phyloP scores from a whole-genome alignment of 1,140 invertebrate genomes.

The Patella vulgata region DNA sequence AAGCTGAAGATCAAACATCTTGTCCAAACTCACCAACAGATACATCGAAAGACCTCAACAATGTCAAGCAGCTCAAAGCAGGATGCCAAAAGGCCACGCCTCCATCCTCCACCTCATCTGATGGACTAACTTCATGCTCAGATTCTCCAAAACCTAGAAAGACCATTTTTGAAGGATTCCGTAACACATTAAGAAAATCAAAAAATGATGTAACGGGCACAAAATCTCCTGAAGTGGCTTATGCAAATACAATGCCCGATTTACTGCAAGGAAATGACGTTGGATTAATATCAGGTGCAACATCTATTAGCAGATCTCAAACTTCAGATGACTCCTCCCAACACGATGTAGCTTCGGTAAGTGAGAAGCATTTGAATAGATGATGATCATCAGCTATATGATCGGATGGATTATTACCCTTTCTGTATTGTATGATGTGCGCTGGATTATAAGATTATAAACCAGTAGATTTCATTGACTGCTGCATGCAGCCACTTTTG shows the following conservation, averaged over 20 bases:
- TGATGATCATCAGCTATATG: constrained; percentile 18
- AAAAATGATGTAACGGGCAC: constrained; percentile 40
- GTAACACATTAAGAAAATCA: constrained; percentile 70
- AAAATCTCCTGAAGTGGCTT: constrained; percentile 23
- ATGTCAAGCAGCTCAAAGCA: constrained; percentile 6
- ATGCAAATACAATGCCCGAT: constrained; percentile 42
- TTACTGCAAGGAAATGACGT: constrained; percentile 32
- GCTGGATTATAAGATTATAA: too few species aligned
- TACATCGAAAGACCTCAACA: constrained; percentile 28
- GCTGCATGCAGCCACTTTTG: too few species aligned
- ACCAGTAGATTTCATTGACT: too few species aligned
- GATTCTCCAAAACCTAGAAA: constrained; percentile 58
- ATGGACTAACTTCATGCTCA: constrained; percentile 19
- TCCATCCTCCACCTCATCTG: constrained; percentile 4
- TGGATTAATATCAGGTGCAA: constrained; percentile 16
- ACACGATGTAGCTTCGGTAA: constrained; percentile 9
- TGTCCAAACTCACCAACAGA: constrained; percentile 54
- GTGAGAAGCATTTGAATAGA: constrained; percentile 23
- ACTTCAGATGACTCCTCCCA: constrained; percentile 1
- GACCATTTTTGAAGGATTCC: constrained; percentile 72
- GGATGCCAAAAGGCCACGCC: constrained; percentile 6
- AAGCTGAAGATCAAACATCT: constrained; percentile 34
- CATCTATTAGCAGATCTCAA: constrained; percentile 7
- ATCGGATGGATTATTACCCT: too few species aligned
- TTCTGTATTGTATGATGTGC: too few species aligned